Percentiles rank a stretch among this genome's conserved stretches.
phyloP scores from a whole-genome alignment of 2,113 vertebrate genomes.

The Anser brachyrhynchus region DNA sequence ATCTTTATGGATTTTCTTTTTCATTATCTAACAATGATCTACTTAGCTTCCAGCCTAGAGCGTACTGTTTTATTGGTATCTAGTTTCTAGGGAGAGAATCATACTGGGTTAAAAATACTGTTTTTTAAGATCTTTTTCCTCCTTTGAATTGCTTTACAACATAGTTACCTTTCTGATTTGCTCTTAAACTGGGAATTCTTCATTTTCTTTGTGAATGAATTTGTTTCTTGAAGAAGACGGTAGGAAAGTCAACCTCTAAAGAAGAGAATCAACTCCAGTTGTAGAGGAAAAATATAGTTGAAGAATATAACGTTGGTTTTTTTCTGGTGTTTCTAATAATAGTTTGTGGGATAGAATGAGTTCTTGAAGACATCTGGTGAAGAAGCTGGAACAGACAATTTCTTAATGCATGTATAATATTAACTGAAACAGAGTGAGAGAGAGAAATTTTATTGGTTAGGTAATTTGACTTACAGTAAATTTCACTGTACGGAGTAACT shows the following conservation, averaged over 20 bases:
- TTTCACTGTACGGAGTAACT: neutral
- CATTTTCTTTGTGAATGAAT: neutral
- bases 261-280: neutral
- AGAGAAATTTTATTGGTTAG: neutral
- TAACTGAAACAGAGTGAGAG: neutral
- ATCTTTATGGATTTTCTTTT: neutral
- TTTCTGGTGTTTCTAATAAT: neutral
- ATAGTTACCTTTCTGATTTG: neutral
- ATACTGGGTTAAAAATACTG: neutral
- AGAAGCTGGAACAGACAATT: neutral
- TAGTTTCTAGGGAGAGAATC: neutral
- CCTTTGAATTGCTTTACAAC: neutral
- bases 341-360: neutral
- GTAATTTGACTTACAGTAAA: neutral
- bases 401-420: neutral
- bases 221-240: neutral
- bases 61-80: neutral
- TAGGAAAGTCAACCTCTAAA: neutral
- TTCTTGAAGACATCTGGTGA: neutral
- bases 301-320: neutral
- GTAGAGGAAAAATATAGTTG: neutral
- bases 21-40: neutral
- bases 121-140: neutral
- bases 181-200: neutral
- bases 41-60: neutral